Base-by-base conservation (phyloP, 2,888 invertebrate genomes). In the Drosophila neonasuta region DNA sequence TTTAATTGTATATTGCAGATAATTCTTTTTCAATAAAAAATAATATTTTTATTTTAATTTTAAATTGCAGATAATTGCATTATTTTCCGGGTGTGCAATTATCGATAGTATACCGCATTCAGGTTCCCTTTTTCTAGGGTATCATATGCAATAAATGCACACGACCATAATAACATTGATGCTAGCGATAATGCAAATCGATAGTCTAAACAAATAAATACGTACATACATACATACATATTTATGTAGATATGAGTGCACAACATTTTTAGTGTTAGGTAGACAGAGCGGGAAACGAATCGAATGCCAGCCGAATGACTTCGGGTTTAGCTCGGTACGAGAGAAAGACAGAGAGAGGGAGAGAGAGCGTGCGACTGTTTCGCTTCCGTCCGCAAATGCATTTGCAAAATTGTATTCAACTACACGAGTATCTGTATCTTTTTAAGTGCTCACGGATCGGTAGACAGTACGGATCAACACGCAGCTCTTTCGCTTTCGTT, bases 401-500 rank as follows among this genome's bases (percentile, higher is more conserved):
- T 17, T 42, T 3, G 57, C 45, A 24, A 46, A 34, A 20, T 32
- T 13, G 10, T 30, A 29, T 54, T 56, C 24, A 24, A 24, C 24
- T 24, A 24, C 24, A 24, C 24, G 24, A 24, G 56, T 63, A 24
- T 34, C 39, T 61, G 49, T 42, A 20, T 55, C 13, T 48, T 44
- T 45, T 73, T 45, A 42, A 48, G 61, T 56, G 36, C 34, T 54
- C 45, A 30, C 54, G 41, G 71, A 56, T 62, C 73, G 58, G 10
- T 74, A 24, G 57, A 34, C 17, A 54, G 13, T 44, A 20, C 44
- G 17, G 56, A 13, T 45, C 36, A 45, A 32, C 32, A 32, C 46
- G 56, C 46, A n/a, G 32, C 24, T 44, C 39, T 57, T 36, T 58
- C 39, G 34, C 65, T n/a, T 54, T 54, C 10, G 36, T 24, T 66